Conservation (phyloP, 1,140 invertebrate genomes). For the Drosophila willistoni region DNA sequence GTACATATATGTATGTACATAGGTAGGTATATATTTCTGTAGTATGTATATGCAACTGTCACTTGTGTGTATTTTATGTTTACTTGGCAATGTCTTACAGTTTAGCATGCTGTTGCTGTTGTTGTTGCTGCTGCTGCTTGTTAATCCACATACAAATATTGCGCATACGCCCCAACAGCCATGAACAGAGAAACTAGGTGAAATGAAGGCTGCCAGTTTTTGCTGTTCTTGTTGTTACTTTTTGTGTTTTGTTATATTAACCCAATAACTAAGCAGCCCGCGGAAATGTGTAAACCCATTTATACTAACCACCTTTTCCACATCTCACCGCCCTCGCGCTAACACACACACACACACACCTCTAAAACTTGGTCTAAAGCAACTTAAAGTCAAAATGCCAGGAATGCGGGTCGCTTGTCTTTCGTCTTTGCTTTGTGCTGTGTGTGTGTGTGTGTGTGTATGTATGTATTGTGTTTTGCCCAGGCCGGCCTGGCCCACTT, state of each 20-base stretch:
- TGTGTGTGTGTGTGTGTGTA: constrained; percentile 32
- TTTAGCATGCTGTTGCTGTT: constrained; percentile 30
- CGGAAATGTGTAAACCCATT: constrained; percentile 25
- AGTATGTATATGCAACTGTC: constrained; percentile 46
- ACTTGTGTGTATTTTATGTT: constrained; percentile 28
- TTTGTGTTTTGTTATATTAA: constrained; percentile 71
- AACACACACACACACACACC: neutral
- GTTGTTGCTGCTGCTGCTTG: constrained; percentile 38
- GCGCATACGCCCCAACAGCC: constrained; percentile 52
- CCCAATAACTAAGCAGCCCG: constrained; percentile 71
- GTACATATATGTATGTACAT: neutral
- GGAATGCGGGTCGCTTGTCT: constrained; percentile 71
- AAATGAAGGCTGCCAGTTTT: constrained; percentile 27
- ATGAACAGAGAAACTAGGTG: constrained; percentile 56
- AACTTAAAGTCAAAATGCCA: constrained; percentile 63
- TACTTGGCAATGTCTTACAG: constrained; percentile 43
- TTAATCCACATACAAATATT: constrained; percentile 77
- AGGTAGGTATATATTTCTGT: neutral
- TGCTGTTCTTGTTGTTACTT: constrained; percentile 17
- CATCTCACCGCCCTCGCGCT: neutral
- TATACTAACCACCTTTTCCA: constrained; percentile 9
- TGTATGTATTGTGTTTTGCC: constrained; percentile 32
- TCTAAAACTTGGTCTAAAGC: constrained; percentile 23
- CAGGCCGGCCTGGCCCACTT: constrained; percentile 50
- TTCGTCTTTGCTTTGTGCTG: constrained; percentile 30